Evolutionary conservation across 1,140 invertebrate species (phyloP).

Genomic region (Brachionus rotundiformis): DNA sequence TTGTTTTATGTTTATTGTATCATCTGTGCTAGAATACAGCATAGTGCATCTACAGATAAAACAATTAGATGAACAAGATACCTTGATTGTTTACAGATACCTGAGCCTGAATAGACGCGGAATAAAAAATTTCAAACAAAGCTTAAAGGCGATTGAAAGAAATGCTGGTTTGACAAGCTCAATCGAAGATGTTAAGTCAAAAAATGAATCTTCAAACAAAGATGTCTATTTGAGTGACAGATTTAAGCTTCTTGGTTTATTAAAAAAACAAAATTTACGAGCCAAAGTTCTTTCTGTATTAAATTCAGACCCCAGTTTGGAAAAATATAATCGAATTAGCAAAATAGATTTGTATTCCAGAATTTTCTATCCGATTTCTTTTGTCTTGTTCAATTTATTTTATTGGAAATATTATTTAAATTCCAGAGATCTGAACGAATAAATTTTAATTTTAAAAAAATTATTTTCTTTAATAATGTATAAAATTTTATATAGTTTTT

Average conservation of each 20-base stretch:
- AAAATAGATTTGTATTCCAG: constrained; percentile 67
- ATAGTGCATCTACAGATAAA: constrained; percentile 92
- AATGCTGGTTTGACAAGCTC: background rate
- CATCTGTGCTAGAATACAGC: constrained; percentile 86
- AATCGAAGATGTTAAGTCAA: background rate
- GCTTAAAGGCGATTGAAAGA: background rate
- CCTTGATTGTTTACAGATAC: background rate
- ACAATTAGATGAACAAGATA: constrained; percentile 42
- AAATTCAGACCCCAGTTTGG: constrained; percentile 57
- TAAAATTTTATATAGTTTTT: too few species aligned
- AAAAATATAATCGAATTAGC: constrained; percentile 56
- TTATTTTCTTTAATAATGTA: too few species aligned
- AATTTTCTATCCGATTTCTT: constrained; percentile 65
- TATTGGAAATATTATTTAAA: constrained; percentile 67
- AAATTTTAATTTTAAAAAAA: too few species aligned
- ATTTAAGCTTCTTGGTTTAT: constrained; percentile 53
- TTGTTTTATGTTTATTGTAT: constrained; percentile 90
- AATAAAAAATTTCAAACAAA: constrained; percentile 1
- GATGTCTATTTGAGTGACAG: constrained; percentile 53
- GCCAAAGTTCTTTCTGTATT: constrained; percentile 52
- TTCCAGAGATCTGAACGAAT: background rate
- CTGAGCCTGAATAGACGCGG: background rate
- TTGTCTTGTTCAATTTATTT: constrained; percentile 64
- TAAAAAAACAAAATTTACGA: constrained; percentile 53
- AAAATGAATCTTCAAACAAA: background rate